Evolutionary conservation across 2,888 invertebrate genomes (phyloP), one percentile per base, ranked within the genome.

Genomic region (Leistus spinibarbis): DNA sequence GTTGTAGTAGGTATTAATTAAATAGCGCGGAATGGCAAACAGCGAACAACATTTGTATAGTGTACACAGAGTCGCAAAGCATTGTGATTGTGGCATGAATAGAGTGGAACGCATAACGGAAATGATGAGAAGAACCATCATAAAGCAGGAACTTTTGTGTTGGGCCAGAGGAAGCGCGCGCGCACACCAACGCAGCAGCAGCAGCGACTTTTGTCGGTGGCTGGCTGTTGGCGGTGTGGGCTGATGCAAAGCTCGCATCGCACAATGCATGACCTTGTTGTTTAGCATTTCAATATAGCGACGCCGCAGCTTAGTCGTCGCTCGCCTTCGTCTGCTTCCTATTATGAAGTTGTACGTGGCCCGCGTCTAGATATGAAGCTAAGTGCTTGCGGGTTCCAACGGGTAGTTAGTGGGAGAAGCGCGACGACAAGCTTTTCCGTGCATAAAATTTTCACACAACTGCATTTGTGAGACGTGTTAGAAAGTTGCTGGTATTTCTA

Each of bases 211-310:
- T 40, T 40, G 40, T 60, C 60, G 17, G 22, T 60, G 60, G 60
- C 54, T 54, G 13, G n/a, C n/a, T 54, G 54, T 54, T 60, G 17
- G 60, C 16, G 4, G 19, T 19, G 53, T 53, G 7, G 17, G 56
- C 56, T 56, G 60, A 17, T 60, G 19, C 20, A 19, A 60, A 19
- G 60, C 60, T 22, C 17, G 19, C 57, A 57, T 53, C n/a, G 10
- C 22, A 60, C 60, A 60, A 60, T 60, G 5, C 60, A 60, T 60
- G 60, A 60, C 60, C 60, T 60, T 60, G 60, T 60, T 60, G 60
- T 60, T 60, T 60, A 60, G 60, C 60, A 60, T 60, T 60, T 60
- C 60, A 60, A 60, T 60, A 60, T 20, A 60, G 60, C 60, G 60
- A 19, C 57, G 57, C 5, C 20, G 60, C 4, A 40, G 60, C 60